Evolutionary conservation across 2,797 vertebrate genomes (phyloP), one percentile per base, ranked within the genome.

Genomic region (Manis javanica): DNA sequence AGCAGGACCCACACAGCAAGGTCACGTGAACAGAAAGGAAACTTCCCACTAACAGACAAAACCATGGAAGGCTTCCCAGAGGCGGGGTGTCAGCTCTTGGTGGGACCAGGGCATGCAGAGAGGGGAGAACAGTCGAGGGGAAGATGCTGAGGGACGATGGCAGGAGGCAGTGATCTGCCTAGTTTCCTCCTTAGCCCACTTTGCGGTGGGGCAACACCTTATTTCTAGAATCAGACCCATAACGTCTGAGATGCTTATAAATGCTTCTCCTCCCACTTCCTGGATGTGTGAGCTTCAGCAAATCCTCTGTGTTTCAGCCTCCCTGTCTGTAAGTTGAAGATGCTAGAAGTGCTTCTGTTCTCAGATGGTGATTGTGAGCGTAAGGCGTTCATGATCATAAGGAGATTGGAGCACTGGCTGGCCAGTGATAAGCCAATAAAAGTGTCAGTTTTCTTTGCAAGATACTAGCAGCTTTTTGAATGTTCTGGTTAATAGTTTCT

Each of bases 351-450:
- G 29, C 46, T 31, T 3, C 12, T 16, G 46, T 5, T 2, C 2
- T 6, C 66, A 23, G 4, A 14, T 5, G 26, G 23, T 16, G 16
- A 10, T 0, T 1, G 23, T 24, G 31, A 74, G 6, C 5, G 8
- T 3, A 13, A 9, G 16, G 14, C 0, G 0, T 37, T 77, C 2
- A 2, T 11, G 7, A 1, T 51, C 6, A 10, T 16, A 1, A 39
- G 69, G 9, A 1, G 0, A 2, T 0, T 4, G 6, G 12, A 29
- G 7, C 13, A 16, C 13, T 1, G 2, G 7, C 13, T 11, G 21
- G 0, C 53, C 37, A 10, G 2, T 3, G 3, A 13, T 1, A 16
- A 7, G 53, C 26, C 19, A 29, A 23, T 19, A 13, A 23, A 51
- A 18, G 0, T 34, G 2, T n/a, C 59, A 1, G 13, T 3, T 15